A percentile compares a stretch with the other conserved stretches of the same genome.
phyloP scores from a whole-genome alignment of 23 tunicate species.

The Styela clava region DNA sequence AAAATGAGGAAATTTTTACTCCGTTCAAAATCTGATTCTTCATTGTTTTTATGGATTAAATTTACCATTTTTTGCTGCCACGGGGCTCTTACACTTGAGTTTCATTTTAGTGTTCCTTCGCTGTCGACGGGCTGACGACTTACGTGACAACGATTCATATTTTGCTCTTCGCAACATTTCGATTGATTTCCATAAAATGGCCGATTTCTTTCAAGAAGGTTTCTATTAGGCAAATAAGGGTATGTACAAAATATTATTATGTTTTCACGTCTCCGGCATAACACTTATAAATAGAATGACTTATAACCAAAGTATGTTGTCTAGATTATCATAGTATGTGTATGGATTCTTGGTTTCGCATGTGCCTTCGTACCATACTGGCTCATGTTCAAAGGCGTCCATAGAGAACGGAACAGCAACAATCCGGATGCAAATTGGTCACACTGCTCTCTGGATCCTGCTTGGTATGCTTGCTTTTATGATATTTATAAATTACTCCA shows the following conservation, averaged over 20 bases:
- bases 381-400: conserved; percentile 22
- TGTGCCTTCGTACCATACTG: conserved; percentile 25
- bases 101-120: conserved; percentile 21
- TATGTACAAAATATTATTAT: not conserved
- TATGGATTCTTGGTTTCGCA: conserved; percentile 17
- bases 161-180: conserved; percentile 22
- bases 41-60: too few relatives aligned
- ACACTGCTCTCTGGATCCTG: conserved; percentile 29
- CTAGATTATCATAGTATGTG: conserved; percentile 23
- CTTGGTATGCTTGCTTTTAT: conserved; percentile 15
- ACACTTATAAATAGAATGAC: too few relatives aligned
- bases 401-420: conserved; percentile 12
- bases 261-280: not conserved
- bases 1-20: too few relatives aligned
- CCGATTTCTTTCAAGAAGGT: conserved; percentile 23
- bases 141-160: conserved; percentile 29
- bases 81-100: too few relatives aligned
- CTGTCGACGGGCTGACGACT: conserved; percentile 31
- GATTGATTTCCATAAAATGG: conserved; percentile 26
- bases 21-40: too few relatives aligned
- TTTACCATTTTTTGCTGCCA: too few relatives aligned
- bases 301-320: too few relatives aligned
- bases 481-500: too few relatives aligned
- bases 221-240: conserved; percentile 20
- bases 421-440: conserved; percentile 26